Evolutionary conservation across 2,888 invertebrate species (phyloP), one percentile per base, ranked within the genome.

Genomic region (Cactoblastis cactorum): DNA sequence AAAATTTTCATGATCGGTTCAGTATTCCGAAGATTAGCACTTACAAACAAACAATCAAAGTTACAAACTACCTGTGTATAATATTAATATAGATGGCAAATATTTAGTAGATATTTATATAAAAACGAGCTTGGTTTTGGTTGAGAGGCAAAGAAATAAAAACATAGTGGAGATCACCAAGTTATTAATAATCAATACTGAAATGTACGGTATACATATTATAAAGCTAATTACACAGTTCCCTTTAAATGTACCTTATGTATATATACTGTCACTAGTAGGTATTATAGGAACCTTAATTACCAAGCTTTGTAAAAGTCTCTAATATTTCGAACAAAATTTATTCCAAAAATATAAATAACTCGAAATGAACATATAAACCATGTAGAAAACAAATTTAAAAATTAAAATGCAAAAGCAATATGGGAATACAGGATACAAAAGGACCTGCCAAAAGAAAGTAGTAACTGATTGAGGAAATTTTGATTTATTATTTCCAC

Each of bases 401-500:
- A 73, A 79, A 78, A 75, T 71, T 77, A 43, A 77, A 78, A 81
- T 83, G 81, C 79, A 83, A 84, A 77, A 77, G 78, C 73, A 80
- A 74, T 61, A 59, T 62, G 77, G 82, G 83, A 77, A 73, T 75
- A 80, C 81, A 80, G 82, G 87, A 83, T 79, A 77, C 75, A 80
- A 71, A 70, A 86, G 87, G 87, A 80, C 83, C 87, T 83, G 81
- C 78, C 76, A 82, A 87, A 86, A 84, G 74, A 86, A 89, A 88
- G 77, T 83, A 83, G 78, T 79, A 79, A 80, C 69, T 75, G 77
- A 81, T 74, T 77, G 74, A 80, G 85, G 85, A 87, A 88, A 88
- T 87, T 87, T 83, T 76, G 86, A 84, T 88, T 87, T 87, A 87
- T 88, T 88, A 88, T 89, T 88, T 89, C 88, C 89, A 88, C 85